Base-by-base conservation (phyloP, 2,113 vertebrate species). In the Edolisoma coerulescens region DNA sequence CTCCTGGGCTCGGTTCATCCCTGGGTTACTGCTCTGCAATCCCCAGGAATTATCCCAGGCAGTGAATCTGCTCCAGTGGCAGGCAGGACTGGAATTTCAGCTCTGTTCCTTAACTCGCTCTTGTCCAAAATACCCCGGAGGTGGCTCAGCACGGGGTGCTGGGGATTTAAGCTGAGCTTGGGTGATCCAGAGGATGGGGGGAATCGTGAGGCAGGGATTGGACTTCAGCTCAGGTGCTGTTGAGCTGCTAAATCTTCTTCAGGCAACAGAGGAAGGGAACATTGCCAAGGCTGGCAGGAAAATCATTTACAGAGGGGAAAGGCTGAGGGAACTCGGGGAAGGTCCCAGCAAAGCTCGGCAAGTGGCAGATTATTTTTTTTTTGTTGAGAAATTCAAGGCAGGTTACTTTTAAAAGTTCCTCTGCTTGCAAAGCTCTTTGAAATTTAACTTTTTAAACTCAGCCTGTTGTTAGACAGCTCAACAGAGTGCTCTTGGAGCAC, bases 1-100 rank as follows among this genome's bases (percentile, higher is more conserved):
- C 83, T 80, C 71, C 68, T 90, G 82, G 92, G 61, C 87, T 32
- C 21, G 84, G 93, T 94, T 97, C 90, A 96, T 87, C 88, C 83
- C 88, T 27, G 95, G 85, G 93, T 96, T 96, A 95, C 47, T n/a
- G 83, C 92, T 84, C 77, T 64, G 89, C 93, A 78, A 11, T 81
- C 84, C 79, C 16, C 23, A 78, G 93, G 89, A 84, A 93, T 94
- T 94, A 90, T 93, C 95, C 85, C 90, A 28, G 89, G 90, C 90
- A 69, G 18, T 65, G 90, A 86, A 71, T 93, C 83, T 84, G 52
- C 79, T 88, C 79, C 85, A 37, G 2, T 11, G 68, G 42, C 79
- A 92, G 81, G 69, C 54, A 24, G 33, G 63, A 3, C 71, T 37
- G 52, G 49, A 71, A 60, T 67, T 78, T 22, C 85, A 75, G 39